phyloP scores from a whole-genome alignment of 2,797 vertebrate genomes.

The Benthosema pterotum region DNA sequence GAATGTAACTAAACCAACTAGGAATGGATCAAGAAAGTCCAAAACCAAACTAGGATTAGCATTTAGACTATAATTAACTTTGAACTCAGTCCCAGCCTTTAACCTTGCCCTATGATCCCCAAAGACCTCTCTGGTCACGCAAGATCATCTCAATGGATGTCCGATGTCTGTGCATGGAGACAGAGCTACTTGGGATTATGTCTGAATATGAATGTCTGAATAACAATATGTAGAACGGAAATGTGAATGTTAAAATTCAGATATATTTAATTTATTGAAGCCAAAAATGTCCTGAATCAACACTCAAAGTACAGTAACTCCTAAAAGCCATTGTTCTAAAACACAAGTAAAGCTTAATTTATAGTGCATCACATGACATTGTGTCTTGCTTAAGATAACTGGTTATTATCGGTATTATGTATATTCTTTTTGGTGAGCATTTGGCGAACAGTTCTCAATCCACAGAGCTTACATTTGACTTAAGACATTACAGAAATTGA shows the following conservation, averaged over 20 bases:
- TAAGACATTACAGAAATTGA: conserved; percentile 30
- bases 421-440: background rate
- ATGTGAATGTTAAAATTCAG: no score
- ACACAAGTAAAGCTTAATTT: no score
- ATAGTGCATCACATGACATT: no score
- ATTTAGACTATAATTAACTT: conserved; percentile 29
- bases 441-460: conserved; percentile 22
- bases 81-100: conserved; percentile 32
- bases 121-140: conserved; percentile 24
- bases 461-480: conserved; percentile 22
- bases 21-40: background rate
- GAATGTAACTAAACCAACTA: background rate
- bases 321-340: no score
- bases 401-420: no score
- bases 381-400: no score
- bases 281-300: no score
- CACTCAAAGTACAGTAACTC: no score
- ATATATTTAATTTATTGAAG: background rate
- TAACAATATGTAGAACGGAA: background rate
- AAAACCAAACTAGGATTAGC: conserved; percentile 20
- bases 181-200: conserved; percentile 1
- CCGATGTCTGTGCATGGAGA: background rate
- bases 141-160: background rate
- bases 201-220: no score
- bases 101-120: conserved; percentile 18